phyloP scores from a whole-genome alignment of 2,797 vertebrate species.

The Acanthis flammea region DNA sequence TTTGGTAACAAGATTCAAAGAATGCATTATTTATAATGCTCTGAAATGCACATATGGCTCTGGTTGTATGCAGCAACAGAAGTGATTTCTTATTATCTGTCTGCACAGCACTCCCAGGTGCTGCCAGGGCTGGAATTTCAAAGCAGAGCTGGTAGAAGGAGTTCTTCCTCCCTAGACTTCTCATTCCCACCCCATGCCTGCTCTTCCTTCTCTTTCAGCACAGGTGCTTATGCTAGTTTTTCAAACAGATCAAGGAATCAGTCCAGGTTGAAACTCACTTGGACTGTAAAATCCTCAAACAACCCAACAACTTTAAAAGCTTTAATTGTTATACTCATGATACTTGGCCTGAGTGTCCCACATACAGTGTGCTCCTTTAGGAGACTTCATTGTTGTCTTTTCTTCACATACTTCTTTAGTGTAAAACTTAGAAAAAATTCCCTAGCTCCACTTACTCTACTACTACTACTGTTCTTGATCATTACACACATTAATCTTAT shows the following conservation, averaged over 20 bases:
- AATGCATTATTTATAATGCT: slow-evolving; percentile 48
- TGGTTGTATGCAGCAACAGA: not conserved
- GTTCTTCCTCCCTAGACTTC: not conserved
- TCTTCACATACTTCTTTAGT: not conserved
- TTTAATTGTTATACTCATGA: not conserved
- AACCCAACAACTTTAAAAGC: not conserved
- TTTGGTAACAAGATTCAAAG: slow-evolving; percentile 46
- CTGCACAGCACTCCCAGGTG: not conserved
- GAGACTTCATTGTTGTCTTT: not conserved
- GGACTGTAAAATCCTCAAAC: not conserved
- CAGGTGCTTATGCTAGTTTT: not conserved
- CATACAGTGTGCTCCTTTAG: not conserved
- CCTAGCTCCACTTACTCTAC: not conserved
- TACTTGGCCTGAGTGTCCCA: not conserved
- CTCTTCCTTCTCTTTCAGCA: not conserved
- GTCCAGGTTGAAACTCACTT: not conserved
- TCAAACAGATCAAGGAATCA: not conserved
- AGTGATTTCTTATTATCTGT: not conserved
- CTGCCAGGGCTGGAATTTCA: not conserved
- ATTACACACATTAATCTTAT: not conserved
- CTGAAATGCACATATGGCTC: slow-evolving; percentile 5
- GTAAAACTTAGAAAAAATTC: not conserved
- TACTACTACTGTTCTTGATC: not conserved
- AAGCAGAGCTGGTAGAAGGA: not conserved
- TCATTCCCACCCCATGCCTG: not conserved